A percentile compares a stretch with the other conserved stretches of the same genome.
phyloP scores from a whole-genome alignment of 2,888 invertebrate genomes.

The Ceraclea dissimilis region DNA sequence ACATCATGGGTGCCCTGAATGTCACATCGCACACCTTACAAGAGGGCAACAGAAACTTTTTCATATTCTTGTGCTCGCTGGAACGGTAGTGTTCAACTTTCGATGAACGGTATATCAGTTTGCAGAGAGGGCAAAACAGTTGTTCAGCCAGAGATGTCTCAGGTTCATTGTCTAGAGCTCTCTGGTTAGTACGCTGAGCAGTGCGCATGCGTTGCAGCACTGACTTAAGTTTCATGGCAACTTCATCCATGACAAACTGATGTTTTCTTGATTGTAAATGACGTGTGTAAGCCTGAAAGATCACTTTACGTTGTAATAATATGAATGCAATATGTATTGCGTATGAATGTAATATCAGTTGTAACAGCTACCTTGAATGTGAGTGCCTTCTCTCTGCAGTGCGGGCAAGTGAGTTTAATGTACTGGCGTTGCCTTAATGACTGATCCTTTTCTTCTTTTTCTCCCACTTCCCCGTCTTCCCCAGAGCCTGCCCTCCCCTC shows the following conservation, averaged over 20 bases:
- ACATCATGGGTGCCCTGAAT: slow-evolving; percentile 78
- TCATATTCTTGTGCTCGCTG: slow-evolving; percentile 76
- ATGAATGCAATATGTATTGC: neutral
- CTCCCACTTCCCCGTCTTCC: slow-evolving; percentile 29
- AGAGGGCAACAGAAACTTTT: slow-evolving; percentile 75
- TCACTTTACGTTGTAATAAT: neutral
- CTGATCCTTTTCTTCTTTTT: slow-evolving; percentile 28
- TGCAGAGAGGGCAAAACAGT: slow-evolving; percentile 67
- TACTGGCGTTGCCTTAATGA: slow-evolving; percentile 43
- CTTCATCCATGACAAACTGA: slow-evolving; percentile 63
- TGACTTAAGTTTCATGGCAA: slow-evolving; percentile 67
- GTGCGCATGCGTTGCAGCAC: slow-evolving; percentile 70
- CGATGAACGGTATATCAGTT: slow-evolving; percentile 66
- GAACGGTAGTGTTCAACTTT: slow-evolving; percentile 73
- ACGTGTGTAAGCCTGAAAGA: slow-evolving; percentile 56
- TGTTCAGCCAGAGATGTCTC: slow-evolving; percentile 52
- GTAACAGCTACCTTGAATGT: slow-evolving; percentile 57
- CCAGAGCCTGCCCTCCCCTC: slow-evolving; percentile 48
- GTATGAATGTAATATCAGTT: neutral
- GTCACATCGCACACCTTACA: slow-evolving; percentile 70
- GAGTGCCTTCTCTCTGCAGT: slow-evolving; percentile 65
- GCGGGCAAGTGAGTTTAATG: slow-evolving; percentile 69
- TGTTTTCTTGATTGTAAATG: slow-evolving; percentile 68
- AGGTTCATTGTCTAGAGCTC: slow-evolving; percentile 63
- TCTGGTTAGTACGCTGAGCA: slow-evolving; percentile 71